These are phyloP conservation scores for Dissostichus mawsoni DNA, from an alignment of 2,113 vertebrate genomes.

Conservation along the genomic window DNA sequence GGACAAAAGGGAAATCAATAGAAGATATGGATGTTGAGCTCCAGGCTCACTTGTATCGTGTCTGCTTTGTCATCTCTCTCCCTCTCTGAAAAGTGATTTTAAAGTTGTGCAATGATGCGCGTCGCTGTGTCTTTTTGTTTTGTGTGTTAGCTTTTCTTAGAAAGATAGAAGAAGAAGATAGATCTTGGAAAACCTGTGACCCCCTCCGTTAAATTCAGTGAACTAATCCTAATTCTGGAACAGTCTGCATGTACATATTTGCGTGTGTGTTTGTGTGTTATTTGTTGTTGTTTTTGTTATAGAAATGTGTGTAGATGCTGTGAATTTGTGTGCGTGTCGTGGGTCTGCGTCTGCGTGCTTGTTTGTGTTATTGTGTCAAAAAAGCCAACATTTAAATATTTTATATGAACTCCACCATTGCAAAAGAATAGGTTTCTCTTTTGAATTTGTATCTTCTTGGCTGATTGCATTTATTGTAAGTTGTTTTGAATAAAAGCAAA, in stretches of 20 bases:
- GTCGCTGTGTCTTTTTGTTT: neutral
- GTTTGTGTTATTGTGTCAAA: too few relatives aligned
- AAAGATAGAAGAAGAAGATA: neutral
- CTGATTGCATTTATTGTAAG: too few relatives aligned
- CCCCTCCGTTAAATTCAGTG: neutral
- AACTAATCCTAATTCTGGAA: too few relatives aligned
- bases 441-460: too few relatives aligned
- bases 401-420: too few relatives aligned
- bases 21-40: constrained; percentile 71
- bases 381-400: too few relatives aligned
- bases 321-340: too few relatives aligned
- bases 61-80: constrained; percentile 51
- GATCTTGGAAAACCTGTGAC: neutral
- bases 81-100: constrained; percentile 16
- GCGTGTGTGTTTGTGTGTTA: neutral
- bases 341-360: too few relatives aligned
- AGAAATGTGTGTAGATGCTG: too few relatives aligned
- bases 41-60: constrained; percentile 61
- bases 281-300: neutral
- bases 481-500: too few relatives aligned
- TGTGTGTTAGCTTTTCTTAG: neutral
- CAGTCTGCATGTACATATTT: neutral
- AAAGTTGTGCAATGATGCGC: constrained; percentile 15
- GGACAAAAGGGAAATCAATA: constrained; percentile 70
- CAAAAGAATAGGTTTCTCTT: too few relatives aligned